Base-by-base conservation (phyloP, 2,113 vertebrate genomes). In the Tapirus terrestris region DNA sequence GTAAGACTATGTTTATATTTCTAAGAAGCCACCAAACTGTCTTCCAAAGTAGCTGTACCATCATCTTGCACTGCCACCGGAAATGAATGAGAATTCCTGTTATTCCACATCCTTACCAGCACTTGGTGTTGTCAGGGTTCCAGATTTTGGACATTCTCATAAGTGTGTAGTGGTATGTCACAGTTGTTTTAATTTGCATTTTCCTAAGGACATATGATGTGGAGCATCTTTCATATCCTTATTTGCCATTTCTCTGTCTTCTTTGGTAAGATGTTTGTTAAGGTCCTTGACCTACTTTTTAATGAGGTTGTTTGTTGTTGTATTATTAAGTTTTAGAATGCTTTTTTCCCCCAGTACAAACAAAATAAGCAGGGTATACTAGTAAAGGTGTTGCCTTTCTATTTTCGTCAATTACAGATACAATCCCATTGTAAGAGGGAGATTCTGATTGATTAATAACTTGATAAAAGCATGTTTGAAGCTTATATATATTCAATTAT, bases 21-120 rank as follows among this genome's bases (percentile, higher is more conserved):
- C 11, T 25, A 33, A 76, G 8, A 75, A 53, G 11, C 20, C 2
- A 0, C 16, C 17, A 14, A 16, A 33, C 10, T 39, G 11, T 39
- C n/a, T 56, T 65, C 27, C n/a, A 60, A 89, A 75, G 53, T 61
- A 11, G 29, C 29, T 33, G 36, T 45, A 23, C 36, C 39, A 45
- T 33, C 60, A 3, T 33, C 60, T 2, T 61, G 56, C 39, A 16
- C 61, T 45, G 11, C 48, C 45, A 36, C 43, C 31, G 63, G 31
- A 56, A 63, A 17, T 33, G 53, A 75, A n/a, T 45, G 27, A 23
- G 29, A 33, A 2, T 45, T 13, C 39, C 29, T 33, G 18, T 48
- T n/a, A 12, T 14, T 61, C 8, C 21, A 2, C 5, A 25, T 25
- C 39, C 21, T 25, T 3, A 0, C 4, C 39, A 65, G 16, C 18